A percentile compares a stretch with the other conserved stretches of the same genome.
Evolutionary conservation across 1,140 invertebrate genomes (phyloP).

Genomic region (Aphaenogaster rudis): DNA sequence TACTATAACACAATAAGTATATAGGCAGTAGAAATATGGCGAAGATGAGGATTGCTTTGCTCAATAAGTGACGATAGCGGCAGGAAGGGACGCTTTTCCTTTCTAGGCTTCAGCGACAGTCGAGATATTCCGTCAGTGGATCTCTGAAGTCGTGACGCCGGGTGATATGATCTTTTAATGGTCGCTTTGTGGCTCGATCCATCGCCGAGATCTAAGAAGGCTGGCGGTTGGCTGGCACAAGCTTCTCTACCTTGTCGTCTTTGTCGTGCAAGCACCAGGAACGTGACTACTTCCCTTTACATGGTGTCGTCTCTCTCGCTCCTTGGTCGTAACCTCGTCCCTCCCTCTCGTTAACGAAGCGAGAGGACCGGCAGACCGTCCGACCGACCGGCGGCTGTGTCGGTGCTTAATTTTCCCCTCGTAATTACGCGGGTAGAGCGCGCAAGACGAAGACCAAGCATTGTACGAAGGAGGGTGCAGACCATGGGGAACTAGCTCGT

Average conservation of each 20-base stretch:
- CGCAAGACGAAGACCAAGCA: constrained; percentile 78
- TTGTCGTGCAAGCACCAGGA: constrained; percentile 78
- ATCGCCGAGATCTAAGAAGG: constrained; percentile 85
- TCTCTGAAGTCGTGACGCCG: constrained; percentile 79
- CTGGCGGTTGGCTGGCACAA: constrained; percentile 75
- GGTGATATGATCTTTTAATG: constrained; percentile 87
- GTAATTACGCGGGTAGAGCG: constrained; percentile 84
- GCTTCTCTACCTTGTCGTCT: constrained; percentile 79
- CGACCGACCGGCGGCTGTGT: constrained; percentile 84
- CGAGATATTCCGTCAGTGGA: constrained; percentile 76
- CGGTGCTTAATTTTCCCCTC: constrained; percentile 86
- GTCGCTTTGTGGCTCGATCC: constrained; percentile 86
- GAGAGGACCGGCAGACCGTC: constrained; percentile 81
- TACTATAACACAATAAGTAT: neutral
- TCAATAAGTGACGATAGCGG: constrained; percentile 52
- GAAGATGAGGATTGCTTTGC: neutral
- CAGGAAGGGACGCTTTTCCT: constrained; percentile 69
- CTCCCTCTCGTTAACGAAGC: constrained; percentile 80
- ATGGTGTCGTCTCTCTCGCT: constrained; percentile 70
- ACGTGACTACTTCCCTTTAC: constrained; percentile 79
- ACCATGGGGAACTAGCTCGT: constrained; percentile 73
- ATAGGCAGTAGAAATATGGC: neutral
- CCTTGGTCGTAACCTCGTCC: constrained; percentile 45
- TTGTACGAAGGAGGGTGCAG: constrained; percentile 75
- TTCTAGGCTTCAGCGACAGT: constrained; percentile 63